Evolutionary conservation across 2,888 invertebrate genomes (phyloP), one percentile per base, ranked within the genome.

Genomic region (Limnephilus lunatus): DNA sequence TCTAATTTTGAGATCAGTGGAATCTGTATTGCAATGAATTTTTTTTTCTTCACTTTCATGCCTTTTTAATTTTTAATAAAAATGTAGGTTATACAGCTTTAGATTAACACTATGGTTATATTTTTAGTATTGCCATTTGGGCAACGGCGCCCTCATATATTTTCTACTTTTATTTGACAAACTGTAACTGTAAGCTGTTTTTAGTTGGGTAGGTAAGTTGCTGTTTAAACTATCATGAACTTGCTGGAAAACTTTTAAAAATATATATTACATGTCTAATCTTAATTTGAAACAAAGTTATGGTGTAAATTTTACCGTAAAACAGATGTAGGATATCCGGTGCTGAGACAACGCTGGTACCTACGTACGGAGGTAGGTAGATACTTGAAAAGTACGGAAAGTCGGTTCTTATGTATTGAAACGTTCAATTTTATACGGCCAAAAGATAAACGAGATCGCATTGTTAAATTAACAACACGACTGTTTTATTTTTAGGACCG

Each of bases 401-500:
- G 81, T 68, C 35, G 30, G 80, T 35, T 80, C 81, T n/a, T 68
- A n/a, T 81, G 80, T 81, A 80, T 89, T n/a, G 35, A 81, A 89
- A 89, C 44, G 80, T 25, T 80, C 88, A 81, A 81, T 88, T 86
- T 68, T 68, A 68, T n/a, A 89, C 39, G n/a, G n/a, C 25, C 35
- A 39, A 81, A 81, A n/a, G 39, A 35, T 32, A 80, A 86, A 80
- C 39, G 88, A 81, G 88, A 80, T 89, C 80, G 88, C 31, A 89
- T 89, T 81, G 88, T 81, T 19, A 80, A 89, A 81, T 89, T 89
- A 89, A 39, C 80, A 89, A 81, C 35, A 68, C 25, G 88, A 80
- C 80, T 80, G 25, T 80, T 89, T 80, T 80, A 80, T 35, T 89
- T 88, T 81, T 87, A 48, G 30, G n/a, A 89, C 88, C 88, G 88